Evolutionary conservation across 1,140 invertebrate genomes (phyloP).

Genomic region (Diuraphis noxia): DNA sequence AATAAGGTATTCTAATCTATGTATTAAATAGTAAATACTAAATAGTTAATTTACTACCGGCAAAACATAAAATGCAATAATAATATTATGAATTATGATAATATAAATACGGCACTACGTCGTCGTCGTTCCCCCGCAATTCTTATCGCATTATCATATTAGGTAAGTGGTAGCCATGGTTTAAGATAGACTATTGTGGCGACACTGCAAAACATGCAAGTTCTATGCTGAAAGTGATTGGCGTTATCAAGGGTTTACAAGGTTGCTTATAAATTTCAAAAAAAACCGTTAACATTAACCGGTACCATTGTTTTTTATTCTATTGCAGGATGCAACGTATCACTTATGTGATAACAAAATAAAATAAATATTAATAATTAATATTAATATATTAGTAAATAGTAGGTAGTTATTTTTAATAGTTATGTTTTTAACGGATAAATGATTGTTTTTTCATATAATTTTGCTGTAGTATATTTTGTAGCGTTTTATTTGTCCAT

Average conservation of each 20-base stretch:
- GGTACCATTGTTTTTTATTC: background rate
- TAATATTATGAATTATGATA: no score
- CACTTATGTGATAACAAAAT: background rate
- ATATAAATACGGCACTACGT: no score
- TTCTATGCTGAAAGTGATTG: no score
- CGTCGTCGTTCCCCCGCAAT: no score
- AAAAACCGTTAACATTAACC: background rate
- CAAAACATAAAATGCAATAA: no score
- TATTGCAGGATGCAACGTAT: background rate
- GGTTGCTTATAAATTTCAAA: background rate
- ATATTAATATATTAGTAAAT: background rate
- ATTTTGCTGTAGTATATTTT: background rate
- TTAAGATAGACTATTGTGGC: no score
- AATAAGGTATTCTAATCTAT: no score
- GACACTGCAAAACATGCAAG: background rate
- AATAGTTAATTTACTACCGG: no score
- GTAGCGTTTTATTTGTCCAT: background rate
- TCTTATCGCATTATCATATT: no score
- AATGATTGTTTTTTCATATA: background rate
- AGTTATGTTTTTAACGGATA: background rate
- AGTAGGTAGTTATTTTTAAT: no score
- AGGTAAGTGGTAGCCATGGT: no score
- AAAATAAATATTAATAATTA: background rate
- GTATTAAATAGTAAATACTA: no score
- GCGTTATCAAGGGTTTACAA: background rate